Base-by-base conservation (phyloP, 2,113 vertebrate genomes). In the Osmerus mordax region DNA sequence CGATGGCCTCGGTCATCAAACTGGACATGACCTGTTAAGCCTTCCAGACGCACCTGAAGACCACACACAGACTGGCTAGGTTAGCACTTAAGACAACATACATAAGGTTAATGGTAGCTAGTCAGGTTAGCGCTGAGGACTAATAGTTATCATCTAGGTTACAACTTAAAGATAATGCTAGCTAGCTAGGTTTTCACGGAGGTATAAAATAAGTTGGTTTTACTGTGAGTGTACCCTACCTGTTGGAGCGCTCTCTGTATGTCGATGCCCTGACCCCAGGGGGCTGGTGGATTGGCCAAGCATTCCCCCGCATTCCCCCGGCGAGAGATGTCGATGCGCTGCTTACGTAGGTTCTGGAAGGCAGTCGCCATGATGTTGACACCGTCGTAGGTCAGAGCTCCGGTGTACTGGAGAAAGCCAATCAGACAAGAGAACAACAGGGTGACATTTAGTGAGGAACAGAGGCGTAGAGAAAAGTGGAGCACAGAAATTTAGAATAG, bases 221-320 rank as follows among this genome's bases (percentile, higher is more conserved):
- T 0, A 18, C 3, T 65, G 54, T 64, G 6, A 28, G 21, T 12
- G 4, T 6, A 6, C 81, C 47, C 54, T 60, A 98, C 97, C 96
- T 98, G 96, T 77, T 98, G 96, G 82, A 99, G 90, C 0, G 97
- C 97, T 83, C 97, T 93, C 91, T 99, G 97, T 77, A 99, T 99
- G 91, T 99, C 97, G 2, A 99, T 98, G 54, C 97, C 97, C 62
- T 99, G 97, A 0, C 97, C 96, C 97, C 97, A 99, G 1, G 97
- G 97, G 21, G 98, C 96, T 0, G 97, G 96, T 0, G 97, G 97
- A 76, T 99, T 99, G 65, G 97, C 97, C 21, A 99, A 89, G 81
- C 97, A 99, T 83, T 99, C 97, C 0, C 97, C 97, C 0, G 97
- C 97, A 0, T 99, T 99, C 12, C 97, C 97, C 0, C 96, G 92